phyloP scores from a whole-genome alignment of 2,888 invertebrate genomes.

The Drosophila ezoana region DNA sequence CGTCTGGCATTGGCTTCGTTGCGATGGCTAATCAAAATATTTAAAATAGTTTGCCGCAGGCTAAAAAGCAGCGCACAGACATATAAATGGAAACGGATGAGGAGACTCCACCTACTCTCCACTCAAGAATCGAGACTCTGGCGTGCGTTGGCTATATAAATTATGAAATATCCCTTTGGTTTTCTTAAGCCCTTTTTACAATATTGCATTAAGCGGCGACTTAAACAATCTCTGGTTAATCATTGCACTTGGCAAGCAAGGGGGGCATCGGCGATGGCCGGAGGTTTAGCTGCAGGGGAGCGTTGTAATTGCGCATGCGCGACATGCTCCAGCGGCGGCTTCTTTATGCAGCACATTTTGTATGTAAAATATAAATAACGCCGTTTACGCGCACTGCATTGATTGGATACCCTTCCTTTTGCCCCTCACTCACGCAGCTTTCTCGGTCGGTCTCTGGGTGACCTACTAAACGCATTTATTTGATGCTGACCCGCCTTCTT shows the following conservation, averaged over 20 bases:
- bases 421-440: background rate
- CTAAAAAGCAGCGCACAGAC: conserved; percentile 35
- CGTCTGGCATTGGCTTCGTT: conserved; percentile 43
- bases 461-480: conserved; percentile 66
- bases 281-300: conserved; percentile 5
- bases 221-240: conserved; percentile 70
- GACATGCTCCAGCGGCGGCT: conserved; percentile 66
- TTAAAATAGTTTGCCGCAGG: conserved; percentile 65
- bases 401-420: conserved; percentile 48
- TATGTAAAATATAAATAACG: conserved; percentile 56
- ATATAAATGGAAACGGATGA: conserved; percentile 54
- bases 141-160: conserved; percentile 50
- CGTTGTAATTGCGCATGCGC: conserved; percentile 75
- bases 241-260: conserved; percentile 32
- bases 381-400: conserved; percentile 57
- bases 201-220: conserved; percentile 61
- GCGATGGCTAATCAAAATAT: conserved; percentile 72
- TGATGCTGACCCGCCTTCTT: conserved; percentile 22
- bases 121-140: conserved; percentile 16
- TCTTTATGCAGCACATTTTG: conserved; percentile 48
- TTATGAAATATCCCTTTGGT: conserved; percentile 21
- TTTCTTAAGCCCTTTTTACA: conserved; percentile 39
- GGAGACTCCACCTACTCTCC: conserved; percentile 22
- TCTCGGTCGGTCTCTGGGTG: conserved; percentile 36
- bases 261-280: too few relatives aligned